Evolutionary conservation across 2,888 invertebrate species (phyloP).

Genomic region (Nephrotoma appendiculata): DNA sequence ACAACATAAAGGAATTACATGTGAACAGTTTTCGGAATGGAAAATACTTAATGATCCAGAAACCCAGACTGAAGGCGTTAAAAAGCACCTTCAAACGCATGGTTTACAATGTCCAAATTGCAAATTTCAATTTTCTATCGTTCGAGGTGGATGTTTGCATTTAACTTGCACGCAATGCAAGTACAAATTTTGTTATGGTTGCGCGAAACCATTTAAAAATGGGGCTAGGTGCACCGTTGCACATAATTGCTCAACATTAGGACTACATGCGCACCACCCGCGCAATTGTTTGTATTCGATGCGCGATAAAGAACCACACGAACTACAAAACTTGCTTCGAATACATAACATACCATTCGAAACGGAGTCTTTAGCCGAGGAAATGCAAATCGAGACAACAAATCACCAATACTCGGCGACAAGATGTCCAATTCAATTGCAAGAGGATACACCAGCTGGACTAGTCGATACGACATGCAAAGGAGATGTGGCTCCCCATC

Average conservation of each 20-base stretch:
- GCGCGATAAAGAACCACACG: conserved; percentile 75
- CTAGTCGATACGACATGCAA: conserved; percentile 74
- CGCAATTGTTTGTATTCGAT: conserved; percentile 90
- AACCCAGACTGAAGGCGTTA: conserved; percentile 65
- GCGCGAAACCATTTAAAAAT: conserved; percentile 84
- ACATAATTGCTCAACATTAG: conserved; percentile 70
- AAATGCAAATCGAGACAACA: conserved; percentile 23
- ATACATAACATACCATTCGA: conserved; percentile 59
- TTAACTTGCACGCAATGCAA: conserved; percentile 92
- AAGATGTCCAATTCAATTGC: conserved; percentile 71
- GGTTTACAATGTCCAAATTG: conserved; percentile 90
- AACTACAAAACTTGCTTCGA: conserved; percentile 69
- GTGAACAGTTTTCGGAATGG: conserved; percentile 77
- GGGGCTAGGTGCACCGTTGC: conserved; percentile 73
- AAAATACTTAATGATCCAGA: conserved; percentile 82
- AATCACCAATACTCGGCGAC: conserved; percentile 24
- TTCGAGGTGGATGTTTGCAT: conserved; percentile 92
- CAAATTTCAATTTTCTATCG: conserved; percentile 76
- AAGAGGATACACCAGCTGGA: conserved; percentile 75
- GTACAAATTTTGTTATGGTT: conserved; percentile 88
- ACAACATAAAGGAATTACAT: conserved; percentile 77
- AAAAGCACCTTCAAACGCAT: conserved; percentile 78
- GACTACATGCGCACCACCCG: conserved; percentile 91
- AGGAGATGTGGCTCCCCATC: conserved; percentile 54
- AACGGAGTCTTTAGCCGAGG: conserved; percentile 35